phyloP scores from a whole-genome alignment of 2,113 vertebrate species.

The Ailuropoda melanoleuca region DNA sequence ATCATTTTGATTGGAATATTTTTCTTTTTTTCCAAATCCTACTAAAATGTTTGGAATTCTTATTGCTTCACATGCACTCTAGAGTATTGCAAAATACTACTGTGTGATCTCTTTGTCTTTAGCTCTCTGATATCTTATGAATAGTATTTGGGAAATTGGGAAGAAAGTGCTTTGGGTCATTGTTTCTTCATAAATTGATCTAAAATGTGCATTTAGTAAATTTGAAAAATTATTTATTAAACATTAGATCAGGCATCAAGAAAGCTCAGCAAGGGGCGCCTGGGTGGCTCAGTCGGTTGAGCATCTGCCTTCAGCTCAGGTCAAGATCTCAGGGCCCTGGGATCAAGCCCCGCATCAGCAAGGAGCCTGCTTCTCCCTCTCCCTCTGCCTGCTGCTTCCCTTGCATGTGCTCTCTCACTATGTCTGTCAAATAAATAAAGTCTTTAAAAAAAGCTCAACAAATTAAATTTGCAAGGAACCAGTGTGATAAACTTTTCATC shows the following conservation, averaged over 20 bases:
- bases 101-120: neutral
- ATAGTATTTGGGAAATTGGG: constrained; percentile 16
- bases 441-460: neutral
- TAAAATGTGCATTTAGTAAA: constrained; percentile 39
- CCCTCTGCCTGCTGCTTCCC: too few relatives aligned
- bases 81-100: constrained; percentile 34
- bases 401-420: too few relatives aligned
- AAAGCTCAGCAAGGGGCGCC: neutral
- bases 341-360: too few relatives aligned
- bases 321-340: too few relatives aligned
- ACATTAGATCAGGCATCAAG: neutral
- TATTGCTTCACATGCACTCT: constrained; percentile 20
- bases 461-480: constrained; percentile 8
- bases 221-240: constrained; percentile 31
- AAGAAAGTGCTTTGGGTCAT: neutral
- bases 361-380: too few relatives aligned
- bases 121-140: constrained; percentile 18
- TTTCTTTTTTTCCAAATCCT: constrained; percentile 45
- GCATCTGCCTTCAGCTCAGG: too few relatives aligned
- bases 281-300: too few relatives aligned
- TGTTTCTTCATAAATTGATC: constrained; percentile 24
- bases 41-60: constrained; percentile 58
- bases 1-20: constrained; percentile 28
- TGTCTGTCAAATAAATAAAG: too few relatives aligned
- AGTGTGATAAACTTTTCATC: neutral